These are phyloP conservation scores for Mormyrus proboscirostris DNA, from an alignment of 2,797 vertebrate species.

Conservation along the genomic window DNA sequence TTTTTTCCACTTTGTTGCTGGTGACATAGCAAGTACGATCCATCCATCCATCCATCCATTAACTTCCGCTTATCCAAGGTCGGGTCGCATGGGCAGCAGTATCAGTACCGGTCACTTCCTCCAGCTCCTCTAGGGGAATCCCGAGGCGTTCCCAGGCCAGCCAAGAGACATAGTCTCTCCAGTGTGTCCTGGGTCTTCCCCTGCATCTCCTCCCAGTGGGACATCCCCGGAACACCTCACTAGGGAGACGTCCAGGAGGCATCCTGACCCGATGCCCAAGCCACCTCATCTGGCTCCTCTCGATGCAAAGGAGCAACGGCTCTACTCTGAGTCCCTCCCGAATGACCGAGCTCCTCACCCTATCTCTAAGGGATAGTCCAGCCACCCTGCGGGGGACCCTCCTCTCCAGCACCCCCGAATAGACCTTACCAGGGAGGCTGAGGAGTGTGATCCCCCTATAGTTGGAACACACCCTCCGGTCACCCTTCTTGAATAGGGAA, in stretches of 20 bases:
- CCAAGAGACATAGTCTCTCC: neutral
- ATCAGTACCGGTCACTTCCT: neutral
- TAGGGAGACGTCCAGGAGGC: neutral
- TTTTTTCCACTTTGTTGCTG: neutral
- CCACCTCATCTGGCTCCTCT: neutral
- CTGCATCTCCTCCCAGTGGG: neutral
- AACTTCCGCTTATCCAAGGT: too few relatives aligned
- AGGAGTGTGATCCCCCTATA: too few relatives aligned
- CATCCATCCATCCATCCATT: too few relatives aligned
- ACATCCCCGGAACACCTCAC: neutral
- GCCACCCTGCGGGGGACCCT: too few relatives aligned
- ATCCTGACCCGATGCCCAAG: neutral
- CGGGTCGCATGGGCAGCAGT: too few relatives aligned
- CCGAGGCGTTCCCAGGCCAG: neutral
- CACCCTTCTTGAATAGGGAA: too few relatives aligned
- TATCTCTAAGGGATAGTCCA: too few relatives aligned
- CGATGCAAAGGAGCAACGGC: neutral
- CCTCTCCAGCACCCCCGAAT: too few relatives aligned
- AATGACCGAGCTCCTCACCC: too few relatives aligned
- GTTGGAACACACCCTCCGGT: too few relatives aligned
- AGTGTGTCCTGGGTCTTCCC: neutral
- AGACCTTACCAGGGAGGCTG: too few relatives aligned
- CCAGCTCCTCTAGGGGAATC: neutral
- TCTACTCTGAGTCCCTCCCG: too few relatives aligned
- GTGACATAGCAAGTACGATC: neutral